Base-by-base conservation (phyloP, 1,140 invertebrate genomes). In the Glossosoma conforme region DNA sequence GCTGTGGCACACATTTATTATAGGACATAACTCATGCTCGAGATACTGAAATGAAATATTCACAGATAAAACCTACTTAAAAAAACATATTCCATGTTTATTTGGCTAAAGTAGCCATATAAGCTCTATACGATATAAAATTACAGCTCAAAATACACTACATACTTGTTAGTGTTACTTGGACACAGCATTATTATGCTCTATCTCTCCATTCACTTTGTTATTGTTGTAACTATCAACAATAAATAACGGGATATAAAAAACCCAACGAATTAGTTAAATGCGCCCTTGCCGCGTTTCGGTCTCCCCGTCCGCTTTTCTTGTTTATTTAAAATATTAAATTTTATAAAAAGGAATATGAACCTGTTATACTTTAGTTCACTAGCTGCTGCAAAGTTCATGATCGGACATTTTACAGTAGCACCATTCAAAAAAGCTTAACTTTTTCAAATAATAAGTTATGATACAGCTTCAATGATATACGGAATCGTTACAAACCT, bases 281-380 rank as follows among this genome's bases (percentile, higher is more conserved):
- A 57, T 46, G 55, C 55, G 42, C 46, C 55, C 54, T 43, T 38
- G 10, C 18, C 15, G 6, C 38, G 17, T 53, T 46, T 40, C 24
- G 14, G 25, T 13, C n/a, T n/a, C n/a, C n/a, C 13, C 28, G 33
- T 44, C 43, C 35, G 38, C 38, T 42, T 44, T 52, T 44, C 44
- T 22, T 57, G 55, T 57, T 57, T 57, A 57, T 57, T 53, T 57
- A 41, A 57, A 57, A 53, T 57, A 57, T 57, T 57, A 57, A 44
- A 56, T 48, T 14, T 18, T 38, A 49, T 44, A 52, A 45, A 30
- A 15, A 25, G 37, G 32, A 38, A 41, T 49, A 52, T 53, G 42
- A 54, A 57, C 55, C 55, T 53, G 55, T 57, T 57, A 57, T 57
- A 18, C 5, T 30, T 40, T 38, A 24, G 24, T 25, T 32, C 15